Base-by-base conservation (phyloP, 2,797 vertebrate species). In the Vultur gryphus region DNA sequence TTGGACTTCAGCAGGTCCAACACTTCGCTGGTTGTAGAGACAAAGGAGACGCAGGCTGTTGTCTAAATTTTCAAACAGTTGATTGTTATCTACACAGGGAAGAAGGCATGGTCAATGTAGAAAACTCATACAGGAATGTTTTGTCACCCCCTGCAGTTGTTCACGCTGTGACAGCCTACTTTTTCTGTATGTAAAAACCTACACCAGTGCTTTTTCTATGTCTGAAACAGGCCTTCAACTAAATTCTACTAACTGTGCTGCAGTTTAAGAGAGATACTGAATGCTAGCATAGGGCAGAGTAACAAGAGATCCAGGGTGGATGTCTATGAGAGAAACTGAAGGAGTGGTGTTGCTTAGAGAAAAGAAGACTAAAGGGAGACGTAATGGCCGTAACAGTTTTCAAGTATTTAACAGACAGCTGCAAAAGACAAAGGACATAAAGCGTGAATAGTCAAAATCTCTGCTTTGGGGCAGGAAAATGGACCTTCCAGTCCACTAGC, bases 161-260 rank as follows among this genome's bases (percentile, higher is more conserved):
- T 81, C n/a, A 23, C 0, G 0, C 16, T 76, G 52, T 71, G 39
- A n/a, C 57, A 75, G 14, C 14, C 58, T 51, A 6, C 37, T 61
- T 90, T 46, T 72, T 13, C 16, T 62, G 16, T 6, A 2, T 55
- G 18, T 44, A 8, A 64, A 88, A 67, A 43, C n/a, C 28, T 61
- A 59, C 48, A 44, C 5, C 33, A 24, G 35, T 43, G 65, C 33
- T 80, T 55, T 64, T 77, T 57, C 46, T 2, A 1, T 69, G 37
- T 66, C 52, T 71, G 57, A 67, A 84, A 37, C 15, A n/a, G 61
- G 2, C 41, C 25, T 73, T 46, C 67, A 55, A 3, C 62, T 67
- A 39, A 57, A 61, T 64, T 44, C 54, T 57, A 2, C n/a, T 72
- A 17, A 21, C 14, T 43, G 25, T 61, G 54, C 24, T 67, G 49